phyloP scores from a whole-genome alignment of 1,140 invertebrate species.

The Procambarus clarkii region DNA sequence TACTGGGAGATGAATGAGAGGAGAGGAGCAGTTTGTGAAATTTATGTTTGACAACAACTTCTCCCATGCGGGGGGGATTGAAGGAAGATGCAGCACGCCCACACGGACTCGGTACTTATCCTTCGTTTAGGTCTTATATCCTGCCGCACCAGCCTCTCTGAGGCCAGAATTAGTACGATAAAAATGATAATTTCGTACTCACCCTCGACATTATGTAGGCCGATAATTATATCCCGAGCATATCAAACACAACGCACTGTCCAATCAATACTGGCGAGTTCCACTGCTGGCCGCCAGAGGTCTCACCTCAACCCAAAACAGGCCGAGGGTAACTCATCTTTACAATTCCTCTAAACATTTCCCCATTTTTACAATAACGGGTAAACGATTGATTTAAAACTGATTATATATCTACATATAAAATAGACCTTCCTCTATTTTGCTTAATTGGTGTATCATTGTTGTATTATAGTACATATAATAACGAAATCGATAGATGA shows the following conservation, averaged over 20 bases:
- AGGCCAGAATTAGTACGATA: neutral
- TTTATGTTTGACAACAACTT: neutral
- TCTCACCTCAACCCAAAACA: neutral
- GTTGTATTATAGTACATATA: no score
- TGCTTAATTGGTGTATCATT: no score
- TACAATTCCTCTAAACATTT: no score
- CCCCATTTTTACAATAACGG: no score
- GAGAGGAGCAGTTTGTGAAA: neutral
- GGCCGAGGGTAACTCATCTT: neutral
- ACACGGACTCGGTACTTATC: no score
- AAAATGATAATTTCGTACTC: conserved; percentile 2
- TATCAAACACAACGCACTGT: conserved; percentile 48
- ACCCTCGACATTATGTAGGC: conserved; percentile 47
- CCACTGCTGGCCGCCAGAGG: conserved; percentile 16
- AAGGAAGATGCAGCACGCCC: neutral
- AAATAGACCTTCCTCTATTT: no score
- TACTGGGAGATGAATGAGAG: neutral
- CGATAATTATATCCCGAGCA: conserved; percentile 40
- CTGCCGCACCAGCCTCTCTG: neutral
- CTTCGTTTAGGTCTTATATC: neutral
- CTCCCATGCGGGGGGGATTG: neutral
- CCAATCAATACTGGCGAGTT: conserved; percentile 52
- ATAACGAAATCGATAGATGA: no score
- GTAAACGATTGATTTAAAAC: no score
- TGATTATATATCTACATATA: no score